Base-by-base conservation (phyloP, 1,140 invertebrate species). In the Orussus abietinus region DNA sequence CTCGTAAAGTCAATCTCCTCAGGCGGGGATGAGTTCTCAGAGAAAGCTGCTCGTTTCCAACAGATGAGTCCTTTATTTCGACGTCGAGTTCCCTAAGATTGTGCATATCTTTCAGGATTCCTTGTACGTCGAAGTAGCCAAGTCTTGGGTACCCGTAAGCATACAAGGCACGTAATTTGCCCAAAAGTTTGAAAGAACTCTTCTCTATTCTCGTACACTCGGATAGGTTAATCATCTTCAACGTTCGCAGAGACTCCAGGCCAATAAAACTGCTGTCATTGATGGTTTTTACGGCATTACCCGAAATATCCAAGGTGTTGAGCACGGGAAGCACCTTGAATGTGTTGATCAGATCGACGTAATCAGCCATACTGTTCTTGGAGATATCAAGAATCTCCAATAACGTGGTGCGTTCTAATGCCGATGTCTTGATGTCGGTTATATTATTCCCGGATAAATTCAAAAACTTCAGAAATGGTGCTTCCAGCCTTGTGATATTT, bases 361-460 rank as follows among this genome's bases (percentile, higher is more conserved):
- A 72, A 41, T 84, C 79, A 1, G 70, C 58, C 14, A 93, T 73
- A 49, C 79, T 64, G 62, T 94, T 94, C 37, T 80, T 57, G 0
- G 90, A 90, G 1, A 94, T 38, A 65, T 92, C 87, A 11, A 94
- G 61, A 0, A 74, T 79, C 61, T 90, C 84, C 9, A 95, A 59
- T 28, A 91, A 71, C 3, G 86, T 90, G 0, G 88, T 83, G 9
- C 88, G 71, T 46, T 88, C 80, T 55, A 94, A 86, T 1, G 81
- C 75, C 39, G 77, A 77, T 4, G 81, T 72, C 11, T 78, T 73
- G 5, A 94, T 69, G 21, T 75, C 72, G 1, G 71, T 69, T 17
- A 95, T 82, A 30, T 80, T 77, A 59, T 95, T 95, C 18, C 77
- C 67, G 0, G 88, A 91, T 5, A 94, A 57, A 69, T 94, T 92